Conservation (phyloP, 2,797 vertebrate species). For the Channallabes apus region DNA sequence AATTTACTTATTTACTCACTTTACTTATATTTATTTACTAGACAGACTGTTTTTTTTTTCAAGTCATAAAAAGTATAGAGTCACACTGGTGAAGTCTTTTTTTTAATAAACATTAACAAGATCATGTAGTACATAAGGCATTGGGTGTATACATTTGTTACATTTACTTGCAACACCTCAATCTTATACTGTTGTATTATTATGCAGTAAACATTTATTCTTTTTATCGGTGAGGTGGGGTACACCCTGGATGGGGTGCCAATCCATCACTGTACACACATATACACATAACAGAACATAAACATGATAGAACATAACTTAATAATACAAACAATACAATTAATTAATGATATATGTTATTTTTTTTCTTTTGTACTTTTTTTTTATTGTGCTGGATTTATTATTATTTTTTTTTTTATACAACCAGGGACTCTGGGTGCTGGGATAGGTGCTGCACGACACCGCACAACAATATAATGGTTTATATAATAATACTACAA, state of each 20-base stretch:
- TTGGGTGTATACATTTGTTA: neutral
- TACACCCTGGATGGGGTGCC: too few species aligned
- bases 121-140: neutral
- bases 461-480: too few species aligned
- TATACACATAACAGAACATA: neutral
- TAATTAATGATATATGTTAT: neutral
- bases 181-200: neutral
- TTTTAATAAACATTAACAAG: neutral
- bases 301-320: neutral
- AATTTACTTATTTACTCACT: neutral
- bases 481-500: too few species aligned
- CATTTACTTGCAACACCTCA: neutral
- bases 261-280: too few species aligned
- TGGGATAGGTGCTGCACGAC: too few species aligned
- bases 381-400: too few species aligned
- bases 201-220: too few species aligned
- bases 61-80: neutral
- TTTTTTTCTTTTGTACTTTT: too few species aligned
- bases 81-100: neutral
- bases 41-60: neutral
- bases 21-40: neutral
- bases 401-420: too few species aligned
- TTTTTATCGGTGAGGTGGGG: too few species aligned
- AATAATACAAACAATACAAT: neutral
- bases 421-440: too few species aligned